These are phyloP conservation scores for Phymorhynchus buccinoides DNA, from an alignment of 1,140 invertebrate species.

Conservation along the genomic window DNA sequence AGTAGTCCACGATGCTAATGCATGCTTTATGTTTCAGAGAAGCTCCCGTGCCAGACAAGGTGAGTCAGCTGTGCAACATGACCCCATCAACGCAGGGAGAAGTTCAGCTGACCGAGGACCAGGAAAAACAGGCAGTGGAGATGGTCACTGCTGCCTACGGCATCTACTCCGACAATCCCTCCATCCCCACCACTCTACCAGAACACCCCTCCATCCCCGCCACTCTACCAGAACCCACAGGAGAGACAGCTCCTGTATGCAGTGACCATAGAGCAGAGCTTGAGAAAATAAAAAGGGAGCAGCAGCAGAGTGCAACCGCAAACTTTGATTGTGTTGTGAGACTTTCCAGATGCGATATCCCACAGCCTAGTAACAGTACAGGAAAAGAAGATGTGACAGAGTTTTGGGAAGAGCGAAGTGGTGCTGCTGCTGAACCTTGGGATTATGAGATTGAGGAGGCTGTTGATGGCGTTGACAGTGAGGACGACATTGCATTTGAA, in stretches of 20 bases:
- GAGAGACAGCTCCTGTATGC: neutral
- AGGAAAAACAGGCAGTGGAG: conserved; percentile 34
- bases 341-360: neutral
- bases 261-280: neutral
- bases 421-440: neutral
- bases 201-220: no score
- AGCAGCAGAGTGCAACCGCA: neutral
- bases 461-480: neutral
- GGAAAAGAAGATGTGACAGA: neutral
- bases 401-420: neutral
- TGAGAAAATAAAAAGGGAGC: neutral
- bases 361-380: no score
- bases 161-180: neutral
- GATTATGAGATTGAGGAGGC: neutral
- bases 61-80: neutral
- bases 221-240: neutral
- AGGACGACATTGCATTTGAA: neutral
- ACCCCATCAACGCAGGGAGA: neutral
- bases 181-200: conserved; percentile 5
- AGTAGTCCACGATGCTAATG: no score
- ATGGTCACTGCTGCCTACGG: conserved; percentile 17
- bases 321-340: neutral
- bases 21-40: conserved; percentile 27
- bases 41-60: conserved; percentile 13
- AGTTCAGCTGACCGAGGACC: conserved; percentile 29